Base-by-base conservation (phyloP, 2,797 vertebrate genomes). In the Anisognathus igniventris region DNA sequence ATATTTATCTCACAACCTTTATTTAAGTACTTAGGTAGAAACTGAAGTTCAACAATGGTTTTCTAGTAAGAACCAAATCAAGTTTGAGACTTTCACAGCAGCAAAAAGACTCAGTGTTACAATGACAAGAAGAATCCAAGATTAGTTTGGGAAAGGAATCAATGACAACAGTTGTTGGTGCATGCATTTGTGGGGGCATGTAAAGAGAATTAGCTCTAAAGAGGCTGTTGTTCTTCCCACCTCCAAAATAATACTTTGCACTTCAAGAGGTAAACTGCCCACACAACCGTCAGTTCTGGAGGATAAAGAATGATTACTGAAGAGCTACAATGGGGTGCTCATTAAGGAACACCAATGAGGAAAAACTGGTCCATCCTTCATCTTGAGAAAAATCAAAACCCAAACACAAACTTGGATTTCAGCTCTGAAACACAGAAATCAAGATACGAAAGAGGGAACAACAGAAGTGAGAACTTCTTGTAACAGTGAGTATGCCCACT, bases 191-290 rank as follows among this genome's bases (percentile, higher is more conserved):
- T 91, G 92, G 88, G 68, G 65, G 91, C 57, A 93, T 5, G n/a
- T 80, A 86, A 72, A 88, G 42, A 78, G 60, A 94, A 91, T 80
- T 80, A 91, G 93, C 72, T 94, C 86, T 83, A 77, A 53, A 85
- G 79, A 92, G 39, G 56, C 79, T 90, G 94, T 86, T 91, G 82
- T 87, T 95, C 83, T 95, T 95, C 61, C 75, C 94, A 95, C 75
- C 75, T 89, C 92, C 82, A 91, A 96, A 95, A 92, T 91, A 95
- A 93, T 85, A 94, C 85, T 93, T 80, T 57, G 61, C 85, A 95
- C 92, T 91, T 90, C 72, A 65, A 92, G 92, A 95, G 81, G 94
- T 96, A 89, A 96, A 93, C 72, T 74, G 57, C 92, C 88, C 74
- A 93, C 78, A 80, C 53, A 89, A 86, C 76, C 92, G 81, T 89